Percentiles rank a stretch among this genome's conserved stretches.
These are phyloP conservation scores for Acrossocheilus fasciatus DNA, from an alignment of 2,797 vertebrate genomes.

Conservation along the genomic window DNA sequence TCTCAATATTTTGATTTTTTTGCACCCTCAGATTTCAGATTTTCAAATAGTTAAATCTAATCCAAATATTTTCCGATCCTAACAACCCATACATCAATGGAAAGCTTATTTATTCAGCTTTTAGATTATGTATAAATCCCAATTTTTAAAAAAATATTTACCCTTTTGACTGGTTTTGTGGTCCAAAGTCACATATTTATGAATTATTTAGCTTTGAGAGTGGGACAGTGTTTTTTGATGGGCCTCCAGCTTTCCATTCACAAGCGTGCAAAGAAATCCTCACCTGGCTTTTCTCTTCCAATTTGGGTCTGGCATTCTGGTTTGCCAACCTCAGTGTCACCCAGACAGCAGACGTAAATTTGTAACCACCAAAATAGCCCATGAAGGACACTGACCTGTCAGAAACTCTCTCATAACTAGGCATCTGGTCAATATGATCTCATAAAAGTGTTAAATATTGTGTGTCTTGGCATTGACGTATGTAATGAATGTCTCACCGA, in stretches of 20 bases:
- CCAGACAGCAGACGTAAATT: background rate
- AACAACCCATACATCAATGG: background rate
- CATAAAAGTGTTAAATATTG: background rate
- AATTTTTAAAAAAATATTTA: too few relatives aligned
- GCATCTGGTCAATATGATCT: background rate
- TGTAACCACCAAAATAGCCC: background rate
- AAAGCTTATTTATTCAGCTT: background rate
- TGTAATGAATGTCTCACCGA: conserved; percentile 37
- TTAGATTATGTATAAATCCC: background rate
- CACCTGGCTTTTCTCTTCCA: background rate
- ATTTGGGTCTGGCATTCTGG: conserved; percentile 23
- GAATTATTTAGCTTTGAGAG: conserved; percentile 25
- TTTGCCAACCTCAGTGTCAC: conserved; percentile 22
- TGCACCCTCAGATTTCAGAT: too few relatives aligned
- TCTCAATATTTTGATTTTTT: too few relatives aligned
- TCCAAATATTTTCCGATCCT: background rate
- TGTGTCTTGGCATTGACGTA: background rate
- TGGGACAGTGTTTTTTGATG: conserved; percentile 33
- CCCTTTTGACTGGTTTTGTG: too few relatives aligned
- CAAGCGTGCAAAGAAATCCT: background rate
- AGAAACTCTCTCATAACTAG: conserved; percentile 32
- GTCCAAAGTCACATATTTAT: background rate
- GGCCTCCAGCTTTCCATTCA: conserved; percentile 10
- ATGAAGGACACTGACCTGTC: conserved; percentile 20
- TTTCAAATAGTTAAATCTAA: too few relatives aligned